Evolutionary conservation across 2,888 invertebrate genomes (phyloP), one percentile per base, ranked within the genome.

Genomic region (Linnaemya vulpina): DNA sequence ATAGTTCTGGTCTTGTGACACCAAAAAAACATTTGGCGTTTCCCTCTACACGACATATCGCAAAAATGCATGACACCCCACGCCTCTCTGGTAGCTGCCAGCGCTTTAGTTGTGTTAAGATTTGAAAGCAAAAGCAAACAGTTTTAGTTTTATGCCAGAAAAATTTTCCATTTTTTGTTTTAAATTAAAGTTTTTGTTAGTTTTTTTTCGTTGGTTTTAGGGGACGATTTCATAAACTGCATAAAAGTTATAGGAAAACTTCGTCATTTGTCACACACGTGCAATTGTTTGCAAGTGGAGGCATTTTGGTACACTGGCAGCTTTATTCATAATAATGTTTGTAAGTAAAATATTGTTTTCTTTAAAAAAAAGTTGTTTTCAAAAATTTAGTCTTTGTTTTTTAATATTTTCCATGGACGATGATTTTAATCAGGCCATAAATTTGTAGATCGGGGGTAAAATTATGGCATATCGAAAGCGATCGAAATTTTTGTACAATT

Each of bases 231-330:
- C 43, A 75, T 53, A 79, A 58, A 79, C 43, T 22, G 58, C 43
- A 43, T 65, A 67, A 53, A 76, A 60, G 58, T 76, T 84, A 62
- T 75, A 76, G 71, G 46, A 67, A 80, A 67, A 51, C 35, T 71
- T 76, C 60, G 62, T 53, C 70, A 84, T 84, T 79, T 84, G 79
- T 75, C 79, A 75, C 49, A 55, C 63, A 75, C 58, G 62, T 68
- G 22, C 15, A 49, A 53, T 43, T 62, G 22, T 20, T 15, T 60
- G 40, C 17, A 67, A 83, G 30, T 22, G 11, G 35, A 55, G 43
- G 43, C 60, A 74, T 60, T 25, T 46, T 3, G 2, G 30, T 30
- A 62, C 43, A 25, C 65, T 17, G 25, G n/a, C 67, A 51, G 30
- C 17, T 43, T 58, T 5, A 49, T 17, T 43, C 46, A 11, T n/a